Base-by-base conservation (phyloP, 2,113 vertebrate genomes). In the Alethe castanea region DNA sequence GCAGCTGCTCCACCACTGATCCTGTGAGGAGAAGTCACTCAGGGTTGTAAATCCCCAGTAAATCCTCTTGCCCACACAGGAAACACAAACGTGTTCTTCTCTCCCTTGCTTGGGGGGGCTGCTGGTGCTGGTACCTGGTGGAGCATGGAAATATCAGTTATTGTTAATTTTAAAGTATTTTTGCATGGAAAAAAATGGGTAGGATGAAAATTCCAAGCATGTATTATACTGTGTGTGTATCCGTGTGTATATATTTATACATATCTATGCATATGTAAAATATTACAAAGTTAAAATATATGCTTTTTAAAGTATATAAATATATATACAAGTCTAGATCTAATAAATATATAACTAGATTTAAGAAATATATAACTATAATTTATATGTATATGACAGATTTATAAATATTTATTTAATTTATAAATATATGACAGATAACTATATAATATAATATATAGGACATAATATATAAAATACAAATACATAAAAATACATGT, bases 41-140 rank as follows among this genome's bases (percentile, higher is more conserved):
- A 6, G 33, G 66, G 38, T 15, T 72, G 62, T 22, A 26, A 24
- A 48, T 42, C n/a, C 19, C n/a, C 24, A 24, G 53, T 13, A 19
- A 47, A 66, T 26, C 16, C 44, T 35, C 23, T 19, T 47, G 22
- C 29, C 44, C 42, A 52, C 60, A 8, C 35, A 40, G 50, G 29
- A 8, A 9, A 18, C 2, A 2, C 9, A 26, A 54, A 9, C 2
- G 2, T 1, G 5, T 48, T 22, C 29, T 74, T 20, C 36, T 44
- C 47, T 44, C 20, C 74, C 45, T 24, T 8, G 4, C 31, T 24
- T 4, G 47, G 17, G 54, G 45, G 48, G 33, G 53, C 45, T 36
- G 16, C 3, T 61, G 62, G 35, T 52, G 44, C 22, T 17, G 40
- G 17, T 45, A 4, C 6, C 0, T 47, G 33, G 25, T 36, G 42